Evolutionary conservation across 2,797 vertebrate species (phyloP).

Genomic region (Nasua narica): DNA sequence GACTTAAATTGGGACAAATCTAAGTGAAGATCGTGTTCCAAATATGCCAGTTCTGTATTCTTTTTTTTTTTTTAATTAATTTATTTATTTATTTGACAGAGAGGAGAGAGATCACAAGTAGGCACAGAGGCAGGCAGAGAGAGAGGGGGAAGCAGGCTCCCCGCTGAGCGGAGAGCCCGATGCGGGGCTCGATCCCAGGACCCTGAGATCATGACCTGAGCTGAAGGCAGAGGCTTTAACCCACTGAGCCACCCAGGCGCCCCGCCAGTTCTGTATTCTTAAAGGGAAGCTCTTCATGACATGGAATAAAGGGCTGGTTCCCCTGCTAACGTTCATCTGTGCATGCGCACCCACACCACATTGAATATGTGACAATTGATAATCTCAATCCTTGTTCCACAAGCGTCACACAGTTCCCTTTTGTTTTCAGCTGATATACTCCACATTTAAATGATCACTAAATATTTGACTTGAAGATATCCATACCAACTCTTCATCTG

Average conservation of each 20-base stretch:
- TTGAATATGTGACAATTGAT: background rate
- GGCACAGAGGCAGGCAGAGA: too few species aligned
- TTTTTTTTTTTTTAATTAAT: too few species aligned
- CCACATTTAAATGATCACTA: background rate
- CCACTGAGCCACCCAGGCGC: too few species aligned
- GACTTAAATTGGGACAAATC: background rate
- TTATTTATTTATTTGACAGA: too few species aligned
- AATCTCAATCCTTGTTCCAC: background rate
- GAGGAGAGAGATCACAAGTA: too few species aligned
- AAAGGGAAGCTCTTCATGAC: background rate
- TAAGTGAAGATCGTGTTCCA: background rate
- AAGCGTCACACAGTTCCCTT: background rate
- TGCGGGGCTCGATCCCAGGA: too few species aligned
- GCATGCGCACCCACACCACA: background rate
- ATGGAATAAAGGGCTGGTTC: too few species aligned
- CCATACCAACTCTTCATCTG: background rate
- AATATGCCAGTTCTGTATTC: background rate
- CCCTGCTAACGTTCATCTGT: accelerated
- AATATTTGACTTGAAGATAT: background rate
- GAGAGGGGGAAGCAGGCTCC: too few species aligned
- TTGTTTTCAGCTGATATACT: background rate
- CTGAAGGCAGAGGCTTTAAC: too few species aligned
- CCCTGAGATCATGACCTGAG: too few species aligned
- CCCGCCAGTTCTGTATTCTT: background rate
- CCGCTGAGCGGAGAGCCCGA: too few species aligned